phyloP scores from a whole-genome alignment of 2,888 invertebrate species.

The Thymelicus lineola region DNA sequence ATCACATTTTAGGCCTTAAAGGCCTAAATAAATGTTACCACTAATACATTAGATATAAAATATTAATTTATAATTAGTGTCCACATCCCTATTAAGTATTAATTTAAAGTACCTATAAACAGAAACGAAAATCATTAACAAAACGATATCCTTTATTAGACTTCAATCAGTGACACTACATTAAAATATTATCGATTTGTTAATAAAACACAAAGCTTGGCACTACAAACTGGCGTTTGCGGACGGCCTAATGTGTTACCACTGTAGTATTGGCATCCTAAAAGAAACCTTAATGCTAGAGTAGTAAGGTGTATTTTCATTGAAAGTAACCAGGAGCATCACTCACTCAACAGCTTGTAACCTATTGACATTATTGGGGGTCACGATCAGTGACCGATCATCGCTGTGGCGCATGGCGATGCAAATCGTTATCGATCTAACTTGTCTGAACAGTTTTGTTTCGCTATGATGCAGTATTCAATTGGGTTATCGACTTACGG shows the following conservation, averaged over 20 bases:
- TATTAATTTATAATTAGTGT: too few species aligned
- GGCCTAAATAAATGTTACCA: too few species aligned
- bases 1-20: too few species aligned
- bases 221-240: slow-evolving; percentile 14
- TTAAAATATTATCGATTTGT: slow-evolving; percentile 2
- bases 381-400: slow-evolving; percentile 41
- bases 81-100: too few species aligned
- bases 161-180: not conserved
- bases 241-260: not conserved
- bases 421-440: slow-evolving; percentile 45
- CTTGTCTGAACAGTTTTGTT: slow-evolving; percentile 16
- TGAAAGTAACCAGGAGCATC: not conserved
- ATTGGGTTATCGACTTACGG: not conserved
- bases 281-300: not conserved
- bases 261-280: not conserved
- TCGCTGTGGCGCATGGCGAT: slow-evolving; percentile 35
- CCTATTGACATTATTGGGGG: slow-evolving; percentile 50
- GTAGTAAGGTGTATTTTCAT: slow-evolving; percentile 13
- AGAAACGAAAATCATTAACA: not conserved
- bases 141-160: not conserved
- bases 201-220: slow-evolving; percentile 7
- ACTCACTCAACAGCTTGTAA: slow-evolving; percentile 38
- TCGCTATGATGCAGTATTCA: not conserved
- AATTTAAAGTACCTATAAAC: too few species aligned
- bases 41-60: too few species aligned